Conservation (phyloP, 2,113 vertebrate species). For the Columba janthina region DNA sequence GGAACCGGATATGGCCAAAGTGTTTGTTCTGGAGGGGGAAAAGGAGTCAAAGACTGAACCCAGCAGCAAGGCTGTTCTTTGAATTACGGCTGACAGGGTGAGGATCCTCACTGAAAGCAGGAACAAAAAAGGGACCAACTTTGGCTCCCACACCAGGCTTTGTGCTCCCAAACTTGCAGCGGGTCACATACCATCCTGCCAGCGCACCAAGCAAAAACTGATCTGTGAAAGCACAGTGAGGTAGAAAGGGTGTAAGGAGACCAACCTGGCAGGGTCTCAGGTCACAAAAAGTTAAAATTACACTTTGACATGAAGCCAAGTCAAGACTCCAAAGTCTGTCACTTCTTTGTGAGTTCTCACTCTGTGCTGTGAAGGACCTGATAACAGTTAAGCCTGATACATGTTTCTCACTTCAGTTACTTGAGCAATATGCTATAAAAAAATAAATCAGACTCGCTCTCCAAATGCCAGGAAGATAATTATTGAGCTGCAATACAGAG, state of each 20-base stretch:
- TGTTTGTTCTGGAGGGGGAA: not conserved
- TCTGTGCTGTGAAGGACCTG: not conserved
- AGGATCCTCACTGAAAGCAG: not conserved
- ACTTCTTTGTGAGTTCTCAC: not conserved
- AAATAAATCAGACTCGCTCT: not conserved
- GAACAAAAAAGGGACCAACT: not conserved
- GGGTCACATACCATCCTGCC: not conserved
- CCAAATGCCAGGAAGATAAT: not conserved
- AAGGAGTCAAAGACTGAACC: not conserved
- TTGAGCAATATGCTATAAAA: not conserved
- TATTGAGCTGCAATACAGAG: not conserved
- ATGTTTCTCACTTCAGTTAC: not conserved
- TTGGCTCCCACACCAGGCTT: not conserved
- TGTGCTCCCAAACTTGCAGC: not conserved
- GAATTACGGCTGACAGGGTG: not conserved
- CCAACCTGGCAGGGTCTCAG: conserved; percentile 1
- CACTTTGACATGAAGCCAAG: not conserved
- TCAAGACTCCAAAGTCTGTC: not conserved
- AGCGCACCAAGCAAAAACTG: not conserved
- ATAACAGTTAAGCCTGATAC: not conserved
- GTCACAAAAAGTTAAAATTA: conserved; percentile 31
- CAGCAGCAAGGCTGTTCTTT: not conserved
- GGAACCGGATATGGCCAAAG: not conserved
- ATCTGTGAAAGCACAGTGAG: not conserved
- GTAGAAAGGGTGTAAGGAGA: not conserved